phyloP scores from a whole-genome alignment of 2,797 vertebrate genomes.

The Pempheris klunzingeri region DNA sequence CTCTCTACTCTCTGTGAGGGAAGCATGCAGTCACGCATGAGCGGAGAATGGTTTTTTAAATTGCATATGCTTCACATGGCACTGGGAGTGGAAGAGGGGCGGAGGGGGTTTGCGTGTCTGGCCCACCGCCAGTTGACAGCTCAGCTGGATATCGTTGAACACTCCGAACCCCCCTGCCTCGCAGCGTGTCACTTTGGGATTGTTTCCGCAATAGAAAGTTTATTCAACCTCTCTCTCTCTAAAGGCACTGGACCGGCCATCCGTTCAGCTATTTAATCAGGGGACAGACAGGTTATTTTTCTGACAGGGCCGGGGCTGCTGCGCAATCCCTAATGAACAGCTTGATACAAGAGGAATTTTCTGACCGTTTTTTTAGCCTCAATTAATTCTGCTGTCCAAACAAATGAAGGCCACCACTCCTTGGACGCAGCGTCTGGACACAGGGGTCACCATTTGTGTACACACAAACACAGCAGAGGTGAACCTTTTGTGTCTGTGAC shows the following conservation, averaged over 20 bases:
- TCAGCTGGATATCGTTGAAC: constrained; percentile 95
- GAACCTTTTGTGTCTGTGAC: constrained; percentile 79
- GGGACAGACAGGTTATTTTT: constrained; percentile 90
- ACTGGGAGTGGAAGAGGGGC: constrained; percentile 71
- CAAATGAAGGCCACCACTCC: constrained; percentile 90
- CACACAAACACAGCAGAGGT: constrained; percentile 88
- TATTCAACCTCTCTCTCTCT: constrained; percentile 94
- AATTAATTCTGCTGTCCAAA: constrained; percentile 98
- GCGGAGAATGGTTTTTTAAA: constrained; percentile 83
- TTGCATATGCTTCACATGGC: constrained; percentile 89
- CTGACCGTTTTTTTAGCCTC: constrained; percentile 92
- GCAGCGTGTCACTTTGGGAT: constrained; percentile 93
- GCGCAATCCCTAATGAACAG: constrained; percentile 92
- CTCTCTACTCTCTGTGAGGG: constrained; percentile 74
- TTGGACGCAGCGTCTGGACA: constrained; percentile 85
- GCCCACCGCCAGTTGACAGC: constrained; percentile 93
- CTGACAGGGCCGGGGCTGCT: constrained; percentile 91
- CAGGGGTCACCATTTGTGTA: constrained; percentile 87
- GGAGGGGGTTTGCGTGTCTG: constrained; percentile 90
- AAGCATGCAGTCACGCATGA: constrained; percentile 87
- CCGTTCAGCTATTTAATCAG: constrained; percentile 92
- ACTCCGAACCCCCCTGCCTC: constrained; percentile 88
- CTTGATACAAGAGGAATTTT: constrained; percentile 93
- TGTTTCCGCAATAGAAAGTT: constrained; percentile 95
- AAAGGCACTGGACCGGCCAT: constrained; percentile 87